Conservation (phyloP, 2,888 invertebrate species). For the Drosophila colorata region DNA sequence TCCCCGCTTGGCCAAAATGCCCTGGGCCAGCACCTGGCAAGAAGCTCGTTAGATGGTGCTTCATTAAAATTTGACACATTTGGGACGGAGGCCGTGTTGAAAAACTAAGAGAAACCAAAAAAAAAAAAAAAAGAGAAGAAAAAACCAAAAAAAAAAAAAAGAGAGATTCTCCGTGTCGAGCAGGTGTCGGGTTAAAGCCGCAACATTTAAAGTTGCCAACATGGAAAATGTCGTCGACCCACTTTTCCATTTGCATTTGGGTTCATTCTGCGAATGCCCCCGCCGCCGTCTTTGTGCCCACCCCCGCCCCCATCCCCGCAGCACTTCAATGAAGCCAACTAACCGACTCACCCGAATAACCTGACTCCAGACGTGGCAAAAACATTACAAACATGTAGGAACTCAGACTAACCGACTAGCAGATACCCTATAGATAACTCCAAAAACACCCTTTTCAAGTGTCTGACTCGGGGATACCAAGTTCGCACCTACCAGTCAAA, state of each 20-base stretch:
- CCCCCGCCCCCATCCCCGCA: background rate
- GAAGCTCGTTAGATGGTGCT: constrained; percentile 72
- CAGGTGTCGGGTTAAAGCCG: constrained; percentile 42
- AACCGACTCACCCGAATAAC: constrained; percentile 38
- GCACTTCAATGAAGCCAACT: constrained; percentile 65
- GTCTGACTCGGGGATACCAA: no score
- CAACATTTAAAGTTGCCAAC: constrained; percentile 46
- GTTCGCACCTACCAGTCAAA: no score
- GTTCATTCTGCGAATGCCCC: constrained; percentile 48
- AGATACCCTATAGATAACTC: background rate
- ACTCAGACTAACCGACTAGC: background rate
- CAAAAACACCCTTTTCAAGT: no score
- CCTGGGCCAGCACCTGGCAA: constrained; percentile 21
- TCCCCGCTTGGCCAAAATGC: constrained; percentile 1
- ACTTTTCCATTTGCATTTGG: constrained; percentile 61
- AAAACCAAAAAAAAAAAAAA: background rate
- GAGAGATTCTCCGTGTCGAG: background rate
- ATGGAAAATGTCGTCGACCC: constrained; percentile 56
- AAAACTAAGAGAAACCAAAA: constrained; percentile 11
- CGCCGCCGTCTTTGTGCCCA: no score
- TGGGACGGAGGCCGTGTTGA: constrained; percentile 29
- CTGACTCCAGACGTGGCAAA: constrained; percentile 19
- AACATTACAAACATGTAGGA: constrained; percentile 18
- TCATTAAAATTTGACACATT: constrained; percentile 77
- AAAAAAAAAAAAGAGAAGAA: background rate